Conservation (phyloP, 2,797 vertebrate genomes). For the Aldrovandia affinis region DNA sequence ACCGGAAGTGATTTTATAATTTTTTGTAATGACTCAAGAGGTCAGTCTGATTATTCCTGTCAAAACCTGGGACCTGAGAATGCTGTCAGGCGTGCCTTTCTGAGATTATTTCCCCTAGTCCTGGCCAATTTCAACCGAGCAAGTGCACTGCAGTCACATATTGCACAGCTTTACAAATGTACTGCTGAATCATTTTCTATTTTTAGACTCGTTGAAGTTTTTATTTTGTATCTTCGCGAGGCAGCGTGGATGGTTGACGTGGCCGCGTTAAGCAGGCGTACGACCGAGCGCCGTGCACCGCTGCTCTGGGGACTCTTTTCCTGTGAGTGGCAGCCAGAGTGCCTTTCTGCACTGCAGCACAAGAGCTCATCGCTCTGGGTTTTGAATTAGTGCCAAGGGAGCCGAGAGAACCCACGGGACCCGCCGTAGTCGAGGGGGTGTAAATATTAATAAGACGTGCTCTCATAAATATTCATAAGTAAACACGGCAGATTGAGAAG, state of each 20-base stretch:
- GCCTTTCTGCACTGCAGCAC: background rate
- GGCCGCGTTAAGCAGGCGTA: background rate
- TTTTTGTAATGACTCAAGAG: background rate
- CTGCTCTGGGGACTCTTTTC: background rate
- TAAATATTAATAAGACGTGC: slow-evolving; percentile 29
- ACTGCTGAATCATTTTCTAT: too few relatives aligned
- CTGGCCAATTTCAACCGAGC: background rate
- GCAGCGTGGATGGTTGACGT: too few relatives aligned
- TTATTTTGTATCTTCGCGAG: too few relatives aligned
- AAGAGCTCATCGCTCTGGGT: background rate
- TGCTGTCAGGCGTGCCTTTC: background rate
- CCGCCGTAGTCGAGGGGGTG: background rate
- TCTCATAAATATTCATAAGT: slow-evolving; percentile 25
- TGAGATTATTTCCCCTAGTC: background rate
- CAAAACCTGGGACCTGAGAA: too few relatives aligned
- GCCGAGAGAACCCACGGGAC: background rate
- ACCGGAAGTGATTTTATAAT: background rate
- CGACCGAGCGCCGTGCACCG: background rate
- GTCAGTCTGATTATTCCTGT: background rate
- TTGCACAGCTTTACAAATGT: background rate
- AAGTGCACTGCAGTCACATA: too few relatives aligned
- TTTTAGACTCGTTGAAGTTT: too few relatives aligned
- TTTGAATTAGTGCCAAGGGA: slow-evolving; percentile 24
- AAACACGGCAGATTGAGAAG: background rate
- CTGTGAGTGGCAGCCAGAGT: background rate